Evolutionary conservation across 1,140 invertebrate species (phyloP), one percentile per base, ranked within the genome.

Genomic region (Macrocentrus cingulum): DNA sequence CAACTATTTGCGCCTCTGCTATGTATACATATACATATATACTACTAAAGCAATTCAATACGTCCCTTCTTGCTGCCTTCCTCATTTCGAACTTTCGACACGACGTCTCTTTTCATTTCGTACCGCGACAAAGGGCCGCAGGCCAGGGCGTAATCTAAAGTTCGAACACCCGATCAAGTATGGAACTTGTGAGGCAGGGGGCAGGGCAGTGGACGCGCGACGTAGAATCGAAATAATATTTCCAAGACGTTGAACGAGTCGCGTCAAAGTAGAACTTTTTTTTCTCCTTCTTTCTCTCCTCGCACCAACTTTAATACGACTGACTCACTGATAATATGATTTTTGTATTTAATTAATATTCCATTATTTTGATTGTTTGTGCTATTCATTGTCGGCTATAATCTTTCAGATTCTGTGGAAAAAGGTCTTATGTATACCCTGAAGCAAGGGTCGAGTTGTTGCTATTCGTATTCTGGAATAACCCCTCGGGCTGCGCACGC

Each of bases 211-310:
- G 29, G 49, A 23, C n/a, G n/a, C n/a, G n/a, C n/a, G n/a, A n/a
- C n/a, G n/a, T n/a, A n/a, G n/a, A n/a, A n/a, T n/a, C 53, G 52
- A 61, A 61, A 61, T 61, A 61, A 61, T 61, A 61, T 61, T 61
- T 61, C 53, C 29, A 36, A 29, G 23, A 16, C 20, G 3, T 48
- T 34, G 20, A 60, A 54, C 18, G 45, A 49, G 36, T 11, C 37
- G 22, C 39, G 51, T 44, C 49, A 41, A 15, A n/a, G 54, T 45
- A 36, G 34, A 7, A 34, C 29, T 34, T 34, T 34, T 34, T 34
- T 11, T 34, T 34, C 29, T 11, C 6, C 29, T 34, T 34, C 11
- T 34, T 34, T 34, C 29, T 34, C 29, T 7, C 29, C 29, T 34
- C 29, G 29, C 29, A 34, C 6, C 29, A 7, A 7, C 29, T 7